Conservation (phyloP, 2,888 invertebrate genomes). For the Octonoba sinensis region DNA sequence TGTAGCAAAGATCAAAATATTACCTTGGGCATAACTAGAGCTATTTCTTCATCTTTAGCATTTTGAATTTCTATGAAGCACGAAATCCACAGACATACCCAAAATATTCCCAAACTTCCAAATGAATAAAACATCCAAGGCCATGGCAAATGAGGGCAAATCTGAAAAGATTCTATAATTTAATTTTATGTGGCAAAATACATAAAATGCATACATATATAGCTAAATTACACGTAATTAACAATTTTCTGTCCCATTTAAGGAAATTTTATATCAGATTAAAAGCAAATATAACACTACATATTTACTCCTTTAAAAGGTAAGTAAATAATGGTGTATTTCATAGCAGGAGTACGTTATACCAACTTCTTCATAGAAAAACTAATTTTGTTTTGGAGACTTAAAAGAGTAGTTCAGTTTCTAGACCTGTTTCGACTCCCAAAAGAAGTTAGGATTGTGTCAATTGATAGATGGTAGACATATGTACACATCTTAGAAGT, state of each 20-base stretch:
- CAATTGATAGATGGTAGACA: too few species aligned
- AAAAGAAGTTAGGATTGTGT: too few species aligned
- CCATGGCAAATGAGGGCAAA: conserved; percentile 80
- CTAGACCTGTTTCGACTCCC: too few species aligned
- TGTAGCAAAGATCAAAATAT: conserved; percentile 20
- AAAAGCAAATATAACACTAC: too few species aligned
- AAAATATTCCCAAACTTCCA: conserved; percentile 78
- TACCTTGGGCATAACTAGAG: conserved; percentile 76
- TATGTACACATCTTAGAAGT: too few species aligned
- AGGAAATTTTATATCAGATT: too few species aligned
- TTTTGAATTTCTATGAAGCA: conserved; percentile 76
- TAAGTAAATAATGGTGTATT: too few species aligned
- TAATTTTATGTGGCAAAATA: not conserved
- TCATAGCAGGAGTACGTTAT: too few species aligned
- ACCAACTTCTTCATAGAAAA: too few species aligned
- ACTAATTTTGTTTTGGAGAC: too few species aligned
- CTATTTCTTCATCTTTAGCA: conserved; percentile 73
- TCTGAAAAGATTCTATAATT: conserved; percentile 70
- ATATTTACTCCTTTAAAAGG: too few species aligned
- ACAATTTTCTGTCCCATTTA: not conserved
- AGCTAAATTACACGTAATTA: not conserved
- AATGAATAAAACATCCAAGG: conserved; percentile 79
- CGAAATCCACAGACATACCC: conserved; percentile 78
- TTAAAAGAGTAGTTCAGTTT: too few species aligned
- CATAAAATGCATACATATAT: not conserved